Conservation (phyloP, 23 tunicate genomes). For the Styela plicata region DNA sequence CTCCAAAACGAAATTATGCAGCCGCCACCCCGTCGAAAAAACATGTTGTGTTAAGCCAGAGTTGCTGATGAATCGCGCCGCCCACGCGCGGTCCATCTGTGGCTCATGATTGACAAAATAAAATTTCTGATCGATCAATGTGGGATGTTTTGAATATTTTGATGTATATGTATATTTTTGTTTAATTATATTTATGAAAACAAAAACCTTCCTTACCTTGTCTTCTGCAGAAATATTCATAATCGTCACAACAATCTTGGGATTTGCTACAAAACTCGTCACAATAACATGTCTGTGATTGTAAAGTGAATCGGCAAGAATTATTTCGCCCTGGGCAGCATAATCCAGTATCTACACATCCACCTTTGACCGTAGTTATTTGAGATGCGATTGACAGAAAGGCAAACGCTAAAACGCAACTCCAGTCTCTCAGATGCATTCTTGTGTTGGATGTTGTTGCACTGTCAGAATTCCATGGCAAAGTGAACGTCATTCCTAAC, state of each 20-base stretch:
- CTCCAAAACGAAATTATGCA: too few relatives aligned
- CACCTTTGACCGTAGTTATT: constrained; percentile 37
- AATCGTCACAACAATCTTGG: constrained; percentile 85
- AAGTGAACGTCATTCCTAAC: background rate
- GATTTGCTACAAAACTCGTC: constrained; percentile 87
- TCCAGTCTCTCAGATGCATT: background rate
- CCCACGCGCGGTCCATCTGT: too few relatives aligned
- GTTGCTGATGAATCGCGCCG: too few relatives aligned
- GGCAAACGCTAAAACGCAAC: background rate
- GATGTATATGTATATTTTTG: too few relatives aligned
- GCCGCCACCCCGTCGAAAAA: too few relatives aligned
- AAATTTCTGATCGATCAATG: too few relatives aligned
- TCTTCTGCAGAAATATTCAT: constrained; percentile 50
- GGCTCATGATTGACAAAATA: too few relatives aligned
- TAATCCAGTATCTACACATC: constrained; percentile 54
- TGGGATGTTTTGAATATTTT: too few relatives aligned
- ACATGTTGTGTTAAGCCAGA: too few relatives aligned
- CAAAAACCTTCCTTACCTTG: too few relatives aligned
- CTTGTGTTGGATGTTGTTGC: background rate
- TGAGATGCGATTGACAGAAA: background rate
- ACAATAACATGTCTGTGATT: constrained; percentile 52
- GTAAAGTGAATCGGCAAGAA: constrained; percentile 31
- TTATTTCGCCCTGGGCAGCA: constrained; percentile 77
- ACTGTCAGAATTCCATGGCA: background rate
- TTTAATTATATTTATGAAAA: too few relatives aligned